A percentile compares a stretch with the other conserved stretches of the same genome.
Conservation (phyloP, 1,140 invertebrate species). For the Globodera rostochiensis region DNA sequence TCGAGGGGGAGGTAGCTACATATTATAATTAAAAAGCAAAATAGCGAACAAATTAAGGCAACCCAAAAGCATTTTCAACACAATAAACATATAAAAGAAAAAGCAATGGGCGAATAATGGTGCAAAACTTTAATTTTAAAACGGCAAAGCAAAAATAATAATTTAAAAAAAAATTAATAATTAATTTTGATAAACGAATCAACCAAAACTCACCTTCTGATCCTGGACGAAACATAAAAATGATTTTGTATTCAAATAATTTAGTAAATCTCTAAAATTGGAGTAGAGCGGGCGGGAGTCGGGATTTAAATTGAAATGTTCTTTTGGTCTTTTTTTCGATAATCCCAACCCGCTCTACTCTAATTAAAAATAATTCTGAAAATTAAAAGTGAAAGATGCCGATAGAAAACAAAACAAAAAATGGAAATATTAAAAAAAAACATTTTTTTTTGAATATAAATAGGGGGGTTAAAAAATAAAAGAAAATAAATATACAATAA, state of each 20-base stretch:
- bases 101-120: conserved; percentile 16
- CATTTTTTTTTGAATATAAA: background rate
- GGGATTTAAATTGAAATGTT: too few relatives aligned
- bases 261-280: too few relatives aligned
- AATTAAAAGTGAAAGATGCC: conserved; percentile 14
- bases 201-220: conserved; percentile 15
- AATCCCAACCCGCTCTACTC: too few relatives aligned
- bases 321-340: too few relatives aligned
- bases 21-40: too few relatives aligned
- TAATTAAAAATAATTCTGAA: background rate
- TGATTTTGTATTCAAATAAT: background rate
- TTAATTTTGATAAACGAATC: background rate
- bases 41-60: too few relatives aligned
- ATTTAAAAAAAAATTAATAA: conserved; percentile 7
- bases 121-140: background rate
- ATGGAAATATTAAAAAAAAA: background rate
- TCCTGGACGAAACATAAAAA: conserved; percentile 29
- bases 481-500: too few relatives aligned
- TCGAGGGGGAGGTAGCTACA: too few relatives aligned
- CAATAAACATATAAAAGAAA: conserved; percentile 4
- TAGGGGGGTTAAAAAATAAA: too few relatives aligned
- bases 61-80: too few relatives aligned
- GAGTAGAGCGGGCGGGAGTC: too few relatives aligned
- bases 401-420: background rate
- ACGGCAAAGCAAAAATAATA: background rate